A percentile compares a stretch with the other conserved stretches of the same genome.
phyloP scores from a whole-genome alignment of 2,797 vertebrate species.

The Lophotriccus pileatus region DNA sequence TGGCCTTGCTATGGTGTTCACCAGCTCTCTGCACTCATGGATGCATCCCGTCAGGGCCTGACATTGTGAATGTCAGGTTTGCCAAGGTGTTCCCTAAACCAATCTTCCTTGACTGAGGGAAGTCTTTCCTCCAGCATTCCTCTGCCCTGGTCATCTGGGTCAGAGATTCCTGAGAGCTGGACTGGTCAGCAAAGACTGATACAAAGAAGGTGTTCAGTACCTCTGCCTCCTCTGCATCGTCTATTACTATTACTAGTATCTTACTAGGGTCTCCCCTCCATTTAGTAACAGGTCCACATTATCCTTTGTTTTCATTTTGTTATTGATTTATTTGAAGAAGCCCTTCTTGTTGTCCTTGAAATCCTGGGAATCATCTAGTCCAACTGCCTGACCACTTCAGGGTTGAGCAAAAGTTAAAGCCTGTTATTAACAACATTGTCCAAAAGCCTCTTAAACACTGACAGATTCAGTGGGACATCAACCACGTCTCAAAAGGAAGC shows the following conservation, averaged over 20 bases:
- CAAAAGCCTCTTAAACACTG: background rate
- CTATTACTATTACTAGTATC: no score
- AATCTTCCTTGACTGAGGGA: background rate
- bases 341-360: background rate
- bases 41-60: background rate
- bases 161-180: background rate
- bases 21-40: background rate
- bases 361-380: background rate
- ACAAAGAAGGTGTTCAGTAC: background rate
- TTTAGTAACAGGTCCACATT: background rate
- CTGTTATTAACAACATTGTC: background rate
- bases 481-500: background rate
- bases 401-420: background rate
- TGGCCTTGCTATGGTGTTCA: background rate
- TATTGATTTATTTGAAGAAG: background rate
- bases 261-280: background rate
- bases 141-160: background rate
- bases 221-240: background rate
- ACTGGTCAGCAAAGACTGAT: background rate
- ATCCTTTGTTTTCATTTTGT: background rate
- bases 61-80: background rate
- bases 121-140: background rate
- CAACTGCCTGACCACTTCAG: background rate
- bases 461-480: background rate
- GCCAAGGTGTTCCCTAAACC: background rate